Conservation (phyloP, 2,113 vertebrate genomes). For the Dromas ardeola region DNA sequence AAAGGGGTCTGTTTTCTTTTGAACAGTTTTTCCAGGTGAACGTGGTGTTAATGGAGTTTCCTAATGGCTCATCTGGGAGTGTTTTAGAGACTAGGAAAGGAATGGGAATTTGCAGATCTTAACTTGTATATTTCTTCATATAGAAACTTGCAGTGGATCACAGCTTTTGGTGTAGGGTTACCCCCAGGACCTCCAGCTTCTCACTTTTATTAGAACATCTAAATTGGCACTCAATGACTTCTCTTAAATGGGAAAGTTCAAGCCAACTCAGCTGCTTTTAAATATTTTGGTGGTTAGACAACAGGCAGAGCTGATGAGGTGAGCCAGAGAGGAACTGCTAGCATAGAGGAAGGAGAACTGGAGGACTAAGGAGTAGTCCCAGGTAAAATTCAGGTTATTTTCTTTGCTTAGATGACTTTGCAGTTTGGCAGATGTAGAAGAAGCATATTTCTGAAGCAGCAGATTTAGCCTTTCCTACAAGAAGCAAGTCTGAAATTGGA, state of each 20-base stretch:
- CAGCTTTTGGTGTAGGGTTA: slow-evolving; percentile 1
- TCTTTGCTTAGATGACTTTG: neutral
- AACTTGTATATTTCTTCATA: slow-evolving; percentile 7
- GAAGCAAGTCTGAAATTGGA: neutral
- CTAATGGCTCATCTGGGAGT: slow-evolving; percentile 26
- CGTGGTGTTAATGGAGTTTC: slow-evolving; percentile 26
- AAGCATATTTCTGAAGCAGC: neutral
- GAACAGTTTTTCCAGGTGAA: slow-evolving; percentile 53
- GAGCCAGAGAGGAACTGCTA: neutral
- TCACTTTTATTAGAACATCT: slow-evolving; percentile 3
- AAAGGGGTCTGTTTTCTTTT: slow-evolving; percentile 27
- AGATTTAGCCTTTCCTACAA: neutral
- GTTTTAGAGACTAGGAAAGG: slow-evolving; percentile 11
- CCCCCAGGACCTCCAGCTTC: slow-evolving; percentile 15
- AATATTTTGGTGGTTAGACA: slow-evolving; percentile 8
- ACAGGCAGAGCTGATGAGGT: slow-evolving; percentile 6
- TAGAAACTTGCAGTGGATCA: neutral
- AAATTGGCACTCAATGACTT: neutral
- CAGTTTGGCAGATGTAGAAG: neutral
- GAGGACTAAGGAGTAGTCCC: neutral
- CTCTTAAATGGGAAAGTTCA: slow-evolving; percentile 23
- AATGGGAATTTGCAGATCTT: slow-evolving; percentile 32
- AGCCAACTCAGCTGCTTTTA: slow-evolving; percentile 14
- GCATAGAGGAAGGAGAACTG: neutral
- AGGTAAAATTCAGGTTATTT: neutral